phyloP scores from a whole-genome alignment of 2,113 vertebrate genomes.

The Hypocryptadius cinnamomeus region DNA sequence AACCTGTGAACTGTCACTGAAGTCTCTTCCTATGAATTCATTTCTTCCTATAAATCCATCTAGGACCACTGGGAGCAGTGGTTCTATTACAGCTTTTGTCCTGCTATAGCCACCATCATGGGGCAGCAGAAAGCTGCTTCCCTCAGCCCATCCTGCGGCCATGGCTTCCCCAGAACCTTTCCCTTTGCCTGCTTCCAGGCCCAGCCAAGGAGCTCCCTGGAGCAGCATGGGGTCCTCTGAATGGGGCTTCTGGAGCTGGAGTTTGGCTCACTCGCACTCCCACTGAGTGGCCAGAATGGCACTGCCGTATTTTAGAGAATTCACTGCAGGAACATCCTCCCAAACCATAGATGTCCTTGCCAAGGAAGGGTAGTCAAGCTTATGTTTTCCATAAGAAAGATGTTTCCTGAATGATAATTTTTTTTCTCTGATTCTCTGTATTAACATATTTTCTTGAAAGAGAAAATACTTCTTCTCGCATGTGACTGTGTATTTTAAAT shows the following conservation, averaged over 20 bases:
- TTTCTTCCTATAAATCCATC: neutral
- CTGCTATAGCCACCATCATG: neutral
- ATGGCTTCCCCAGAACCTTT: neutral
- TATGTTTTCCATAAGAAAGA: conserved; percentile 48
- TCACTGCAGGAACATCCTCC: conserved; percentile 11
- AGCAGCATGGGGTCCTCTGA: neutral
- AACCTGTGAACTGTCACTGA: neutral
- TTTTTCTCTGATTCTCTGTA: neutral
- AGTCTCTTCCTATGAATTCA: neutral
- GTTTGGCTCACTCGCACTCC: neutral
- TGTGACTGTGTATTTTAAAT: conserved; percentile 39
- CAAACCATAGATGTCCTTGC: conserved; percentile 3
- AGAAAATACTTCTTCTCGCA: neutral
- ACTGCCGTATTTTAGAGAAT: neutral
- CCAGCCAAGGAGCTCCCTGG: accelerated
- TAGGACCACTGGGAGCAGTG: neutral
- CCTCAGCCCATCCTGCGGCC: accelerated
- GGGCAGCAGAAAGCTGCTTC: neutral
- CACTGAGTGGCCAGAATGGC: neutral
- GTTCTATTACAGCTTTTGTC: neutral
- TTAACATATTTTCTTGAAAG: neutral
- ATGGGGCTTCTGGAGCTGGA: neutral
- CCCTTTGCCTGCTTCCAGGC: neutral
- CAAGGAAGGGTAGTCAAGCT: conserved; percentile 28
- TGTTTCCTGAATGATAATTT: neutral